Conservation (phyloP, 2,797 vertebrate species). For the Peromyscus attwateri region DNA sequence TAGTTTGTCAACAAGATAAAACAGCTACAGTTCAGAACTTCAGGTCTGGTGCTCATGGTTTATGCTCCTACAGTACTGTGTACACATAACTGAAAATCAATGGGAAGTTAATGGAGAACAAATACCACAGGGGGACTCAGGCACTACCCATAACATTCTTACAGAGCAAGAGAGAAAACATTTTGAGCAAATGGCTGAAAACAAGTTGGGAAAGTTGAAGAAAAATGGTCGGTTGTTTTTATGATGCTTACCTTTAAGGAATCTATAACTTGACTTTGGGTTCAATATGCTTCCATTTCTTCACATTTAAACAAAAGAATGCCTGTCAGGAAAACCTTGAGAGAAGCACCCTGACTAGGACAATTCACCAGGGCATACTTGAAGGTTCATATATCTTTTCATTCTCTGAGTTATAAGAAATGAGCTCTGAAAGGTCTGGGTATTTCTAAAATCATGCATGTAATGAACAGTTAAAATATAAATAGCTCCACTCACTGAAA, state of each 20-base stretch:
- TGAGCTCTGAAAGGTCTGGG: constrained; percentile 78
- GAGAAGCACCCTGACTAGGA: constrained; percentile 77
- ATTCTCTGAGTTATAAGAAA: constrained; percentile 84
- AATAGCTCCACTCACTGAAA: background rate
- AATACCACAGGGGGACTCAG: constrained; percentile 73
- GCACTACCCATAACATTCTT: constrained; percentile 64
- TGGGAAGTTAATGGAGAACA: constrained; percentile 84
- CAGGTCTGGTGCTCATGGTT: constrained; percentile 71
- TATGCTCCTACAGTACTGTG: constrained; percentile 67
- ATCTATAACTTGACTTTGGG: constrained; percentile 80
- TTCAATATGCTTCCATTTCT: constrained; percentile 77
- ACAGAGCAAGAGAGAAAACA: constrained; percentile 74
- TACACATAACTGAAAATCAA: constrained; percentile 85
- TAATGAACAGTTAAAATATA: constrained; percentile 75
- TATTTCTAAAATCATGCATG: constrained; percentile 80
- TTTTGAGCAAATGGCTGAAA: constrained; percentile 81
- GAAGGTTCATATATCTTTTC: constrained; percentile 80
- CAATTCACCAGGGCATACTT: constrained; percentile 70
- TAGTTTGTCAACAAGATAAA: constrained; percentile 63
- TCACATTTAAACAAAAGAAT: constrained; percentile 73
- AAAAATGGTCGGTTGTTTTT: constrained; percentile 77
- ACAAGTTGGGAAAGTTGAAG: constrained; percentile 75
- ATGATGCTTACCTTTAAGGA: constrained; percentile 73
- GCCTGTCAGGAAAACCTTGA: constrained; percentile 68
- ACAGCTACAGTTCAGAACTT: constrained; percentile 67